These are phyloP conservation scores for Cerastoderma edule DNA, from an alignment of 2,888 invertebrate genomes.

Conservation along the genomic window DNA sequence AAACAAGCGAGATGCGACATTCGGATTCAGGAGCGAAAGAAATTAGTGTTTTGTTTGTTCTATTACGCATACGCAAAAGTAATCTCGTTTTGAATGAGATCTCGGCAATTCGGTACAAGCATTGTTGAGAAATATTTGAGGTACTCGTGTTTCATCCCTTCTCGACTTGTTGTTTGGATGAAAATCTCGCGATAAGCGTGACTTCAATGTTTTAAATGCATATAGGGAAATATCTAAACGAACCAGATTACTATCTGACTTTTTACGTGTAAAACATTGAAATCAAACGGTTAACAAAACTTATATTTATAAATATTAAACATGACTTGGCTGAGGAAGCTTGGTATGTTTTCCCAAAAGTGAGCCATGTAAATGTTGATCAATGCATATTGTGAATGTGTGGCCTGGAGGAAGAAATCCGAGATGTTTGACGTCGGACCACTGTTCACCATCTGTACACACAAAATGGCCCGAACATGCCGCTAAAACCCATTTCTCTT, in stretches of 20 bases:
- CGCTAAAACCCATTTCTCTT: slow-evolving; percentile 29
- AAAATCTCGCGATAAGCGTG: too few species aligned
- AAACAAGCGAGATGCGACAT: slow-evolving; percentile 29
- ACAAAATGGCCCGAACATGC: slow-evolving; percentile 30
- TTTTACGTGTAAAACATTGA: too few species aligned
- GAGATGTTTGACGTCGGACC: slow-evolving; percentile 43
- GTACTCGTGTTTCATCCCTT: slow-evolving; percentile 43
- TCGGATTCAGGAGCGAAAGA: slow-evolving; percentile 36
- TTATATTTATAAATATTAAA: too few species aligned
- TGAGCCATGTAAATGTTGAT: slow-evolving; percentile 42
- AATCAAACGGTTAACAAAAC: too few species aligned
- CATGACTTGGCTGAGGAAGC: too few species aligned
- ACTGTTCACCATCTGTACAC: slow-evolving; percentile 53
- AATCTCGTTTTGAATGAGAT: slow-evolving; percentile 20
- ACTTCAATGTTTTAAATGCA: too few species aligned
- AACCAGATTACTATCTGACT: too few species aligned
- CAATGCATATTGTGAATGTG: slow-evolving; percentile 50
- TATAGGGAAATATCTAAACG: too few species aligned
- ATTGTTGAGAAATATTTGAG: slow-evolving; percentile 39
- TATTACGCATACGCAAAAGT: slow-evolving; percentile 53
- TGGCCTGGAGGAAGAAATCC: slow-evolving; percentile 42
- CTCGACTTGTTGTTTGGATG: too few species aligned
- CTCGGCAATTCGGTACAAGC: slow-evolving; percentile 9
- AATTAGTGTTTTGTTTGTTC: slow-evolving; percentile 57
- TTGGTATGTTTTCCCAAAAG: too few species aligned